Conservation (phyloP, 2,888 invertebrate genomes). For the Biston stratarius region DNA sequence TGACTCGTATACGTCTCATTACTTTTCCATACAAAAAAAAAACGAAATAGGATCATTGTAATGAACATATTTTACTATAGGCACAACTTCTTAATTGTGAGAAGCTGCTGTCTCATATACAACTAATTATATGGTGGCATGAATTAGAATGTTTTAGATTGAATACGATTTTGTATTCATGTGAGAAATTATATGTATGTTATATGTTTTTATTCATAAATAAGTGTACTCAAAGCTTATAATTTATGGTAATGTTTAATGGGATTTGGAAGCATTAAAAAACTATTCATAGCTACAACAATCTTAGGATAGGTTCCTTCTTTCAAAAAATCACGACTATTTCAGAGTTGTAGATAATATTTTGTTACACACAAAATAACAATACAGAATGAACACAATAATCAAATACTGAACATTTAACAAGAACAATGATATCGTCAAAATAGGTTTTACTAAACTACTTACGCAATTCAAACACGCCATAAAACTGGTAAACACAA, state of each 20-base stretch:
- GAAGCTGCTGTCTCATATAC: too few relatives aligned
- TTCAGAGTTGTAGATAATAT: too few relatives aligned
- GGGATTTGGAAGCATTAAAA: conserved; percentile 11
- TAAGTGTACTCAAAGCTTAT: conserved; percentile 11
- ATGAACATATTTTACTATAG: too few relatives aligned
- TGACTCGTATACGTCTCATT: too few relatives aligned
- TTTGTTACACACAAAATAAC: too few relatives aligned
- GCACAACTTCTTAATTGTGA: too few relatives aligned
- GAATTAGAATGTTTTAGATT: conserved; percentile 21
- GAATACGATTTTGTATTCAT: conserved; percentile 17
- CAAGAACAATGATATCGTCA: conserved; percentile 1
- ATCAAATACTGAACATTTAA: not conserved
- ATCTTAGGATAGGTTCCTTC: not conserved
- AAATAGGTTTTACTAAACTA: conserved; percentile 28
- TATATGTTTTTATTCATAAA: conserved; percentile 17
- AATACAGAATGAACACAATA: not conserved
- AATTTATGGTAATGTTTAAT: conserved; percentile 22
- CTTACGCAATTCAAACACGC: conserved; percentile 49
- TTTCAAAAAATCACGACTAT: too few relatives aligned
- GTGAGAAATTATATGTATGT: conserved; percentile 16
- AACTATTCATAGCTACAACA: conserved; percentile 9
- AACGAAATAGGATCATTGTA: too few relatives aligned
- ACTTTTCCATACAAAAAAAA: too few relatives aligned
- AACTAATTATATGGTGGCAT: not conserved
- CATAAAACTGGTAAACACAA: conserved; percentile 57